Evolutionary conservation across 2,113 vertebrate genomes (phyloP).

Genomic region (Proteles cristata): DNA sequence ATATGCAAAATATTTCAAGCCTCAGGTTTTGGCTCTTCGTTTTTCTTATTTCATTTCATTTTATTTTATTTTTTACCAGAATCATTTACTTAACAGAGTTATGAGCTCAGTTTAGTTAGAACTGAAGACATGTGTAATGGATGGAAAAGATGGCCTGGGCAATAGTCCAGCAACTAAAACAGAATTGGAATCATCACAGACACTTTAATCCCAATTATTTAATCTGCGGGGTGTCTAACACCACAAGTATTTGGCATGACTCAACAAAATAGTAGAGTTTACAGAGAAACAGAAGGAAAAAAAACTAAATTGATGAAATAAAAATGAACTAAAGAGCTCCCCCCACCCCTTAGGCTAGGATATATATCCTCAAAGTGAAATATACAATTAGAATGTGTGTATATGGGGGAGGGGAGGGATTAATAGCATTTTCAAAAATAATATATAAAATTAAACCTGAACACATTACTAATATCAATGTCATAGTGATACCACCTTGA

Average conservation of each 20-base stretch:
- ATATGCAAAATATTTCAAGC: slow-evolving; percentile 77
- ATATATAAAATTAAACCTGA: not conserved
- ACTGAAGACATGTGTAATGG: slow-evolving; percentile 9
- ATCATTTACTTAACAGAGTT: slow-evolving; percentile 54
- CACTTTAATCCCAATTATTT: slow-evolving; percentile 72
- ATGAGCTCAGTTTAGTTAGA: slow-evolving; percentile 40
- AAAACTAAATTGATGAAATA: slow-evolving; percentile 41
- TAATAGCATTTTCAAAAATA: not conserved
- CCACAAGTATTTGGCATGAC: slow-evolving; percentile 62
- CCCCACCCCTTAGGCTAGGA: not conserved
- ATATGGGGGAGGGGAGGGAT: not conserved
- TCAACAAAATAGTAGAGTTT: slow-evolving; percentile 17
- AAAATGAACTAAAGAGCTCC: not conserved
- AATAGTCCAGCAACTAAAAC: slow-evolving; percentile 52
- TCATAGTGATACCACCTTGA: not conserved
- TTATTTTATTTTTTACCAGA: not conserved
- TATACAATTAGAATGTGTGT: not conserved
- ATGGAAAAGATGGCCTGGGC: slow-evolving; percentile 39
- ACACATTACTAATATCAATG: not conserved
- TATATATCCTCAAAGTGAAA: not conserved
- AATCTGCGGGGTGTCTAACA: slow-evolving; percentile 44
- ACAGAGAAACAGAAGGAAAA: slow-evolving; percentile 18
- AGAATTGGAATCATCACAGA: slow-evolving; percentile 61
- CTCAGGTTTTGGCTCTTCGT: slow-evolving; percentile 57
- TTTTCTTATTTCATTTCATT: not conserved